Percentiles rank a stretch among this genome's conserved stretches.
Evolutionary conservation across 2,797 vertebrate genomes (phyloP).

Genomic region (Pipistrellus kuhlii): DNA sequence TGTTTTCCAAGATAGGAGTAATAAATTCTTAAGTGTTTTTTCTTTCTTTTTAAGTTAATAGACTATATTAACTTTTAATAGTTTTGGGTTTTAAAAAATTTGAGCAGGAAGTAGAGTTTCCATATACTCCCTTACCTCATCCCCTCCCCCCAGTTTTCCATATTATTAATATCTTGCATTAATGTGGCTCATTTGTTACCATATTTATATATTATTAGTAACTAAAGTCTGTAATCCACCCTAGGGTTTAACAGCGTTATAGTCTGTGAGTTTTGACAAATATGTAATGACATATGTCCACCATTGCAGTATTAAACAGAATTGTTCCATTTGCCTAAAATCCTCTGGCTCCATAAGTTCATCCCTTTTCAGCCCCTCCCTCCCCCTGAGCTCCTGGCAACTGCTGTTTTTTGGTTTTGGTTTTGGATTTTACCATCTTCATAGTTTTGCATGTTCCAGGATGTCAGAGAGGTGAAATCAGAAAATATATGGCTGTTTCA

Average conservation of each 20-base stretch:
- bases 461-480: neutral
- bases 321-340: neutral
- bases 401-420: neutral
- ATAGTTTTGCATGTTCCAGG: neutral
- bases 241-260: neutral
- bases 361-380: neutral
- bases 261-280: conserved; percentile 3
- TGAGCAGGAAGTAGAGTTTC: neutral
- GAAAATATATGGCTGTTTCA: neutral
- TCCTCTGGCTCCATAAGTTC: neutral
- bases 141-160: neutral
- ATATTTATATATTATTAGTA: neutral
- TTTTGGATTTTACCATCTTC: neutral
- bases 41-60: neutral
- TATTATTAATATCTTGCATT: conserved; percentile 12
- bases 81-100: conserved; percentile 51
- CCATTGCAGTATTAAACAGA: neutral
- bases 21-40: neutral
- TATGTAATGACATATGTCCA: neutral
- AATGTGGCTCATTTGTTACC: neutral
- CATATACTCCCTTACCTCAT: neutral
- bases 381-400: neutral
- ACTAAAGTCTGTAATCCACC: neutral
- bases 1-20: conserved; percentile 28
- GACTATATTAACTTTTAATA: neutral